Evolutionary conservation across 2,113 vertebrate genomes (phyloP), one percentile per base, ranked within the genome.

Genomic region (Scatophagus argus): DNA sequence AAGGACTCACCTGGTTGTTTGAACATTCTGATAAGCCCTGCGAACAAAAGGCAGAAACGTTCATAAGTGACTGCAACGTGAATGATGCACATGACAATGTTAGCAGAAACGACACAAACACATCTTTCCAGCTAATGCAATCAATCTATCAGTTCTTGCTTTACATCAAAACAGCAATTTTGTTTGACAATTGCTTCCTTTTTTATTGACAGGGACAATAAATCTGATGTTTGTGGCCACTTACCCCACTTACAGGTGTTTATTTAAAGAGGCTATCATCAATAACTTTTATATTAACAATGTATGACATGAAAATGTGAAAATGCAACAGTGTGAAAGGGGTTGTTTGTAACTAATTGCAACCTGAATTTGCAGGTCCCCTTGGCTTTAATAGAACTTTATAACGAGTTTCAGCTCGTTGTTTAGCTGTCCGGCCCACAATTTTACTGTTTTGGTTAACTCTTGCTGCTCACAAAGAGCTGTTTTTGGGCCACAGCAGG

Each of bases 11-110:
- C 80, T 66, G 80, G 86, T 61, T 92, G 91, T 77, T 88, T 87
- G 39, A 95, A 90, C 59, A 93, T 84, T 66, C 74, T 89, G 49
- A 75, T 72, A 76, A 95, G 85, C 85, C 89, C 89, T 91, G 86
- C 17, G 21, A 70, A 79, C 66, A 58, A 85, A 79, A 9, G 21
- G 21, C 1, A 21, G 17, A 77, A 14, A 13, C 34, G 16, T 44
- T 3, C 3, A 66, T 41, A 70, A 44, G 21, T 14, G 23, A 64
- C 25, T 44, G 38, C 19, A 34, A 52, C 29, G 11, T 41, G 10
- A 19, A 5, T 3, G 25, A 17, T 25, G 9, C 4, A 13, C 12
- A 54, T 31, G 73, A 16, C 13, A 25, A 13, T 29, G n/a, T 47
- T 5, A 29, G 32, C 16, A 23, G 3, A 38, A 29, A 67, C 38